Base-by-base conservation (phyloP, 1,140 invertebrate species). In the Hormaphis cornu region DNA sequence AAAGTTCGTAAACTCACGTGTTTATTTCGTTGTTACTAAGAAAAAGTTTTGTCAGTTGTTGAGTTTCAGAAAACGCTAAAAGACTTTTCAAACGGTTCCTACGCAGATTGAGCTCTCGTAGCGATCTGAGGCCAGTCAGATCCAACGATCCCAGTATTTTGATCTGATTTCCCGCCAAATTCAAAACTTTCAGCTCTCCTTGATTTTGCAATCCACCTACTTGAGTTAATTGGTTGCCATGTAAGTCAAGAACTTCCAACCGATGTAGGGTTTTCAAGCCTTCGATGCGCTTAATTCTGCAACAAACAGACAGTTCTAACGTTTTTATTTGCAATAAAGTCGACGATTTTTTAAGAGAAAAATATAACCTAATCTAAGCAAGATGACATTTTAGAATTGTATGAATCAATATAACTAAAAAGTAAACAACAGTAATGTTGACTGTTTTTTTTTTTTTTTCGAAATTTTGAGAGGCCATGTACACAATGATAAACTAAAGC, bases 91-190 rank as follows among this genome's bases (percentile, higher is more conserved):
- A 83, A 71, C 86, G 83, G 79, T 96, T 96, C 46, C 92, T 81
- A 73, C 91, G 85, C 1, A 96, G 80, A 81, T 95, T 96, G 7
- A 95, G 79, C 76, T 96, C 93, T 72, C 87, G 84, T 12, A 96
- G 75, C 5, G 87, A 86, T 28, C 81, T 76, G 30, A 95, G 78
- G 0, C 91, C 91, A 72, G 86, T 82, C 37, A 95, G 83, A 75
- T 89, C 90, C 76, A 80, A 85, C 71, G 79, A 80, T 10, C 86
- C 85, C 54, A 94, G 85, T 70, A 81, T 82, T 72, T 86, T 83
- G 50, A 96, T 87, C 76, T 89, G 86, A 79, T 96, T 96, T 1
- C 91, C 92, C 40, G 92, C 92, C 72, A 95, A 82, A 81, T 96
- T 96, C 8, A 96, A 80, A 0, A 95, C 91, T 79, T 94, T 90